Conservation (phyloP, 2,888 invertebrate species). For the Ischnus inquisitorius region DNA sequence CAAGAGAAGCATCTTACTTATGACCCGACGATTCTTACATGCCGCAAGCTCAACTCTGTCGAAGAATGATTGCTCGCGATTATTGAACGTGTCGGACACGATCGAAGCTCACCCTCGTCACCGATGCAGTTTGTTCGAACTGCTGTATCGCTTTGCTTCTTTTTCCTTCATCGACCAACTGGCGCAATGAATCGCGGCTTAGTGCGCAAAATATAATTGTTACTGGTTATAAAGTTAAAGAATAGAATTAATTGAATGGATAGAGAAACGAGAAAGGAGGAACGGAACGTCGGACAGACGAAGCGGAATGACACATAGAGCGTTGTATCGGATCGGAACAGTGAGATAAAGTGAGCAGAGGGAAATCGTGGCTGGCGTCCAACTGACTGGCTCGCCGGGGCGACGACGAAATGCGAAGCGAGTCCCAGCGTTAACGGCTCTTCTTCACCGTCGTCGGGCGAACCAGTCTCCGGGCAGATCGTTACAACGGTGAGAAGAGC, state of each 20-base stretch:
- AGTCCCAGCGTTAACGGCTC: slow-evolving; percentile 64
- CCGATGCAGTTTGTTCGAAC: not conserved
- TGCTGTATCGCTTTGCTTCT: not conserved
- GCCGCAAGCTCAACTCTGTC: not conserved
- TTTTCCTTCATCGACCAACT: not conserved
- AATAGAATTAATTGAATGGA: slow-evolving; percentile 38
- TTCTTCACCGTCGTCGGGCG: slow-evolving; percentile 12
- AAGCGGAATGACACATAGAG: slow-evolving; percentile 52
- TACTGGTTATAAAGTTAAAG: not conserved
- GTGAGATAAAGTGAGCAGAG: slow-evolving; percentile 31
- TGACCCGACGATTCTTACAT: slow-evolving; percentile 32
- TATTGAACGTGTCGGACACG: not conserved
- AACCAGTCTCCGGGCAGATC: slow-evolving; percentile 57
- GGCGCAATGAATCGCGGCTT: not conserved
- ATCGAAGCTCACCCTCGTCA: not conserved
- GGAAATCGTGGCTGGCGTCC: slow-evolving; percentile 65
- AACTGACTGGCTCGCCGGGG: slow-evolving; percentile 63
- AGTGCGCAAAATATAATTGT: not conserved
- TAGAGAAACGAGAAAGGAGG: slow-evolving; percentile 13
- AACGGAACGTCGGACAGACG: not conserved
- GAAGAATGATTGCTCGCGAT: slow-evolving; percentile 2
- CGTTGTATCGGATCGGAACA: slow-evolving; percentile 62
- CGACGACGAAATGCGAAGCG: slow-evolving; percentile 62
- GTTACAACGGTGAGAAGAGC: slow-evolving; percentile 57
- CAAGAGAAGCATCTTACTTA: slow-evolving; percentile 19